Evolutionary conservation across 2,888 invertebrate species (phyloP).

Genomic region (Xiphydria camelus): DNA sequence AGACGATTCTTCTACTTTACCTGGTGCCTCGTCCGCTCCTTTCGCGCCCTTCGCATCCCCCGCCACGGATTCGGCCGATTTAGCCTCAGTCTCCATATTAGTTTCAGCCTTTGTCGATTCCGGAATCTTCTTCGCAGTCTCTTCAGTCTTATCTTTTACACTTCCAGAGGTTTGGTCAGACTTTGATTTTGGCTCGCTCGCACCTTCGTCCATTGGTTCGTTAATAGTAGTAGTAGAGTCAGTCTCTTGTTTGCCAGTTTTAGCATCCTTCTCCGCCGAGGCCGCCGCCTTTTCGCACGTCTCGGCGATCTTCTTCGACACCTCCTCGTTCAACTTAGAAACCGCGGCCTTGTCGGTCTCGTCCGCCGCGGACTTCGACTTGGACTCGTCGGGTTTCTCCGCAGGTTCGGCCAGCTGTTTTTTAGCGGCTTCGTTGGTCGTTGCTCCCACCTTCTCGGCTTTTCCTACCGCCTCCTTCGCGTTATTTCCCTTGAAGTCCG

Average conservation of each 20-base stretch:
- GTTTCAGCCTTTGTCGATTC: conserved; percentile 12
- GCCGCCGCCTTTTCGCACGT: background rate
- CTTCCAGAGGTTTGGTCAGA: conserved; percentile 16
- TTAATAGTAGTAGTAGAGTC: conserved; percentile 15
- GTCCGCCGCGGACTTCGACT: conserved; percentile 20
- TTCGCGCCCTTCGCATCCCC: conserved; percentile 7
- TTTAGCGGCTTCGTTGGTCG: conserved; percentile 14
- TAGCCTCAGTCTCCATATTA: conserved; percentile 21
- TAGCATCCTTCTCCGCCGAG: background rate
- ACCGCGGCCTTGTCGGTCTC: conserved; percentile 8
- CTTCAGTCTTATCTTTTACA: conserved; percentile 36
- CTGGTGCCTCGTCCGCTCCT: conserved; percentile 14
- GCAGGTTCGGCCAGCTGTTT: conserved; percentile 16
- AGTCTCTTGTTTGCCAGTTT: conserved; percentile 17
- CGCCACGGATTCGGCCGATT: background rate
- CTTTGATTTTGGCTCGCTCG: conserved; percentile 19
- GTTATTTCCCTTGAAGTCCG: conserved; percentile 10
- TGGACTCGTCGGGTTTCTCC: conserved; percentile 15
- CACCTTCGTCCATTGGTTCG: conserved; percentile 10
- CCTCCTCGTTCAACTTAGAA: conserved; percentile 3
- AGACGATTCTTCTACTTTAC: conserved; percentile 20
- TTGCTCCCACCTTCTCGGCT: conserved; percentile 3
- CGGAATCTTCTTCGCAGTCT: conserved; percentile 10
- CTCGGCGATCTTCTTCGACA: conserved; percentile 2
- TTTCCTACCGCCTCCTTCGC: conserved; percentile 16